Conservation (phyloP, 2,888 invertebrate genomes). For the Leptinotarsa peninsularis region DNA sequence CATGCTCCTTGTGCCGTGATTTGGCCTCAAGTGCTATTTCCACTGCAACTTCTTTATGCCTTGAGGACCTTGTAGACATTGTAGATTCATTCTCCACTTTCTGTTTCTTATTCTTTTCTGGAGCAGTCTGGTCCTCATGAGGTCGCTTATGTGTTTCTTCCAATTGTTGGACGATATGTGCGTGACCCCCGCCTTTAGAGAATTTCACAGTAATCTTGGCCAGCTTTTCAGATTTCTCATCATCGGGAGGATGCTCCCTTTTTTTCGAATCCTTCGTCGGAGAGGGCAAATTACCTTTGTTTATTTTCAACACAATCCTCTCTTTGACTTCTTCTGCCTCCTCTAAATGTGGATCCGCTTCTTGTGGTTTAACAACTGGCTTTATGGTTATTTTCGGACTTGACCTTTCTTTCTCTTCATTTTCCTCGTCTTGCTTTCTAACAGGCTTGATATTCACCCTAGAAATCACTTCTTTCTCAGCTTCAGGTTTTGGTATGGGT, state of each 20-base stretch:
- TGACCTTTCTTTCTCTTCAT: constrained; percentile 46
- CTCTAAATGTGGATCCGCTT: constrained; percentile 60
- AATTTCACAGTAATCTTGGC: constrained; percentile 70
- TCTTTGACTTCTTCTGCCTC: constrained; percentile 63
- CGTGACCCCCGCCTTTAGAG: constrained; percentile 65
- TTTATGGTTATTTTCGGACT: constrained; percentile 71
- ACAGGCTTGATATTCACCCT: constrained; percentile 69
- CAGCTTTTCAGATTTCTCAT: constrained; percentile 63
- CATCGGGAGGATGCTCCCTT: constrained; percentile 55
- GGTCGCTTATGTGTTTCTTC: constrained; percentile 47
- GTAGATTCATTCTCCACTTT: constrained; percentile 42
- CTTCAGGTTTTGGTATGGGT: constrained; percentile 69
- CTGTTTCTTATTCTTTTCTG: constrained; percentile 47
- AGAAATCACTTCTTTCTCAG: constrained; percentile 37
- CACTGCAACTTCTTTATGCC: constrained; percentile 22
- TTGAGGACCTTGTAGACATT: constrained; percentile 37
- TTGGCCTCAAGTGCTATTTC: constrained; percentile 18
- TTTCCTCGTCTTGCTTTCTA: constrained; percentile 63
- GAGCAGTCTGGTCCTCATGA: constrained; percentile 44
- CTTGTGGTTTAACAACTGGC: constrained; percentile 68
- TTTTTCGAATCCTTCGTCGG: constrained; percentile 55
- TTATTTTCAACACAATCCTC: constrained; percentile 75
- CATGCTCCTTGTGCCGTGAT: constrained; percentile 4
- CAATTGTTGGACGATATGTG: constrained; percentile 61
- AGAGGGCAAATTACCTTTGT: constrained; percentile 68